Conservation (phyloP, 2,888 invertebrate species). For the Dichetophora obliterata region DNA sequence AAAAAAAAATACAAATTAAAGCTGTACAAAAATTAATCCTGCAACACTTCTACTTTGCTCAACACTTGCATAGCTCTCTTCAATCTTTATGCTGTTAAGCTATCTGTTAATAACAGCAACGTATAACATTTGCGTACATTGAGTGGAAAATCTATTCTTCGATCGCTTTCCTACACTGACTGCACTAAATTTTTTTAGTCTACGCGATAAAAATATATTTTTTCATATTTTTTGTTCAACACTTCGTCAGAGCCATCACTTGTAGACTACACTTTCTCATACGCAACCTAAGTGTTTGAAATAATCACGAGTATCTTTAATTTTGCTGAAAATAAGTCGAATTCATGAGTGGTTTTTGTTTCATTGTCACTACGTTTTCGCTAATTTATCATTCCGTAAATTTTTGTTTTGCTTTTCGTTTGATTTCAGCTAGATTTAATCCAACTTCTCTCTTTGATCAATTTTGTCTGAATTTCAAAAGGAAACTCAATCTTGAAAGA, state of each 20-base stretch:
- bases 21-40: not conserved
- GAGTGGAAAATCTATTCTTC: not conserved
- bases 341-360: not conserved
- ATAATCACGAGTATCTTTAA: conserved; percentile 13
- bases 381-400: not conserved
- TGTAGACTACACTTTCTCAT: too few relatives aligned
- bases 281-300: not conserved
- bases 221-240: not conserved
- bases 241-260: not conserved
- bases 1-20: not conserved
- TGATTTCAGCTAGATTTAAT: too few relatives aligned
- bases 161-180: not conserved
- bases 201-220: not conserved
- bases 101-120: too few relatives aligned
- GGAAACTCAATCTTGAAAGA: too few relatives aligned
- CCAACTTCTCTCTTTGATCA: too few relatives aligned
- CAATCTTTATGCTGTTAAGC: too few relatives aligned
- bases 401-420: too few relatives aligned
- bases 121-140: too few relatives aligned
- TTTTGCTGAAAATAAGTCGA: conserved; percentile 26
- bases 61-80: too few relatives aligned
- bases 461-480: too few relatives aligned
- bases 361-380: too few relatives aligned
- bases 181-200: not conserved
- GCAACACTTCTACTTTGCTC: not conserved